Conservation (phyloP, 2,888 invertebrate species). For the Psylliodes chrysocephalus region DNA sequence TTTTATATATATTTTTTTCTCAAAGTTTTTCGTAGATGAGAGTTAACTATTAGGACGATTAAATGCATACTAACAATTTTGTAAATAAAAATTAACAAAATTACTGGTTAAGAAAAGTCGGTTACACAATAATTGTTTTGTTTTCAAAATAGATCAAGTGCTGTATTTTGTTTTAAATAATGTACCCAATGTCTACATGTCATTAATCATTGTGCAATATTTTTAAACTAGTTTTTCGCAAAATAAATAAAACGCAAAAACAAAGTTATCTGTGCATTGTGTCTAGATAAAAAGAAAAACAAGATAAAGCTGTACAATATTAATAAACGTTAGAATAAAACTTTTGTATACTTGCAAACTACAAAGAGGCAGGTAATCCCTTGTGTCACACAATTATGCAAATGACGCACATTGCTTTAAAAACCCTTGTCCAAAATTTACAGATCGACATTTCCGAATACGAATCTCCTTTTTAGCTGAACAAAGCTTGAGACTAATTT, state of each 20-base stretch:
- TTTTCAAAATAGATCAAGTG: not conserved
- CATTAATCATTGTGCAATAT: conserved; percentile 9
- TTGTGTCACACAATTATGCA: too few relatives aligned
- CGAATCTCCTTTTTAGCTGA: too few relatives aligned
- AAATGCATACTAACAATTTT: not conserved
- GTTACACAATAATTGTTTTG: not conserved
- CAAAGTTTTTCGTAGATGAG: not conserved
- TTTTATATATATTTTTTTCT: not conserved
- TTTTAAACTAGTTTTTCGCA: conserved; percentile 7
- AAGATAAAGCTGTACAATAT: conserved; percentile 1
- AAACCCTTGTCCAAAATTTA: too few relatives aligned
- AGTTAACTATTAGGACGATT: not conserved
- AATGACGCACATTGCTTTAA: too few relatives aligned
- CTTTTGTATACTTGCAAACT: too few relatives aligned
- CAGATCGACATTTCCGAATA: too few relatives aligned
- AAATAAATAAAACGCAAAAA: not conserved
- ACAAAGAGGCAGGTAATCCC: too few relatives aligned
- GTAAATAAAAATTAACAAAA: not conserved
- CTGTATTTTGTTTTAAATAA: not conserved
- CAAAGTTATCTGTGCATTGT: conserved; percentile 28
- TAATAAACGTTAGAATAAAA: conserved; percentile 21
- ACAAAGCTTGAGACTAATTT: too few relatives aligned
- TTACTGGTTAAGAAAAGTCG: not conserved
- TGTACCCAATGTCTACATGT: not conserved
- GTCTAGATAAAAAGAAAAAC: conserved; percentile 21